Percentiles rank a stretch among this genome's conserved stretches.
These are phyloP conservation scores for Heterohyrax brucei DNA, from an alignment of 2,797 vertebrate species.

Conservation along the genomic window DNA sequence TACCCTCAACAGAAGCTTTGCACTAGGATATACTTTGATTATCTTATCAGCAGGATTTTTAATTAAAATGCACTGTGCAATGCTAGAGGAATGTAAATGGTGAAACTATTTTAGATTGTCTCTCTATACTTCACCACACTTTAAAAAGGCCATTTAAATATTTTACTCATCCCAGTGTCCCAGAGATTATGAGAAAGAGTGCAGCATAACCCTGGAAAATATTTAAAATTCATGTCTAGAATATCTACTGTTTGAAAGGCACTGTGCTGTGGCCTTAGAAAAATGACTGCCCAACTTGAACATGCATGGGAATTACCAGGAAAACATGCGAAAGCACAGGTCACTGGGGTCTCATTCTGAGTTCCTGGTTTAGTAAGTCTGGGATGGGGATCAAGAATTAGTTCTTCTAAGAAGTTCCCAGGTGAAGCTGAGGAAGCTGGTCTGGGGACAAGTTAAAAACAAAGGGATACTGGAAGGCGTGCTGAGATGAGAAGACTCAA, in stretches of 20 bases:
- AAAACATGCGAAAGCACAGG: neutral
- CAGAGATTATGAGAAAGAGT: neutral
- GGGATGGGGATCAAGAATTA: neutral
- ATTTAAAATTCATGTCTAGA: neutral
- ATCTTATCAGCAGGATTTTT: constrained; percentile 68
- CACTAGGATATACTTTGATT: constrained; percentile 61
- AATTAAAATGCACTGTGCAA: constrained; percentile 73
- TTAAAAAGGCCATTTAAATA: constrained; percentile 12
- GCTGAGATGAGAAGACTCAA: neutral
- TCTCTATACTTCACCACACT: neutral
- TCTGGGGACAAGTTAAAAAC: neutral
- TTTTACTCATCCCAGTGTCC: neutral
- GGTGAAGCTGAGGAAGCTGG: neutral
- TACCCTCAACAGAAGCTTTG: neutral
- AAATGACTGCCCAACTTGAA: neutral
- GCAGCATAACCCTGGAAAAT: neutral
- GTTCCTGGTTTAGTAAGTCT: neutral
- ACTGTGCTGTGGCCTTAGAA: neutral
- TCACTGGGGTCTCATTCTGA: neutral
- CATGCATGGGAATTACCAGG: neutral
- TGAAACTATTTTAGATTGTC: constrained; percentile 49
- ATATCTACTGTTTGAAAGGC: neutral
- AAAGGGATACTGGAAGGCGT: neutral
- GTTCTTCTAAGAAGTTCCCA: neutral
- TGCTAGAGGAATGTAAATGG: constrained; percentile 16